Evolutionary conservation across 2,113 vertebrate genomes (phyloP), one percentile per base, ranked within the genome.

Genomic region (Lophius piscatorius): DNA sequence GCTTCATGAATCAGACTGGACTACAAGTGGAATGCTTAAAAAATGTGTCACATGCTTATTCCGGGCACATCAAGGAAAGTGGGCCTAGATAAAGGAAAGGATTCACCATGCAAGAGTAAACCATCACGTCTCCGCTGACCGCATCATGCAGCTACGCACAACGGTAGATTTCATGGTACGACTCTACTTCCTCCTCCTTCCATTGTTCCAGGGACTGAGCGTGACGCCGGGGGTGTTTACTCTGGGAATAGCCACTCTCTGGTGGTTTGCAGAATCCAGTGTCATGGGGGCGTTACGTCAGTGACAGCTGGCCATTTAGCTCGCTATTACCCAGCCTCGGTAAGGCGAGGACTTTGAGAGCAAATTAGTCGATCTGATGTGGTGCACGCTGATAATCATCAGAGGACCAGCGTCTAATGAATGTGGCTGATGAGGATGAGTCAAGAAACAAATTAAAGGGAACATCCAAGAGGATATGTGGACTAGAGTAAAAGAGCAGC

Each of bases 141-240:
- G 23, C 1, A 14, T 79, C 76, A 63, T 47, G 17, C 51, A 63
- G n/a, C n/a, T n/a, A n/a, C n/a, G 47, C 4, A 50, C 29, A 14
- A 22, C 2, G 40, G 38, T 31, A 9, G 33, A 54, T 55, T 73
- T 58, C 12, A 41, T 33, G 51, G 21, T 40, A 9, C 23, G 42
- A 41, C 63, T 67, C 36, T 16, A 67, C 1, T 61, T 83, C 74
- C 71, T 68, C 13, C 47, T 46, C 63, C 11, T 46, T 54, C 24
- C 38, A 50, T 45, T 38, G 64, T 42, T 57, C 13, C 16, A 41
- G 54, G 9, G 2, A 11, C 59, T 2, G 22, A 55, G 41, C 17
- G 46, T 40, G 41, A 55, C 49, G 58, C 47, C 9, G 24, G 33
- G 12, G 62, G 35, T 17, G 38, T 63, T 74, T 13, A 45, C 58